Percentiles rank a stretch among this genome's conserved stretches.
Evolutionary conservation across 2,113 vertebrate genomes (phyloP).

Genomic region (Dipodomys spectabilis): DNA sequence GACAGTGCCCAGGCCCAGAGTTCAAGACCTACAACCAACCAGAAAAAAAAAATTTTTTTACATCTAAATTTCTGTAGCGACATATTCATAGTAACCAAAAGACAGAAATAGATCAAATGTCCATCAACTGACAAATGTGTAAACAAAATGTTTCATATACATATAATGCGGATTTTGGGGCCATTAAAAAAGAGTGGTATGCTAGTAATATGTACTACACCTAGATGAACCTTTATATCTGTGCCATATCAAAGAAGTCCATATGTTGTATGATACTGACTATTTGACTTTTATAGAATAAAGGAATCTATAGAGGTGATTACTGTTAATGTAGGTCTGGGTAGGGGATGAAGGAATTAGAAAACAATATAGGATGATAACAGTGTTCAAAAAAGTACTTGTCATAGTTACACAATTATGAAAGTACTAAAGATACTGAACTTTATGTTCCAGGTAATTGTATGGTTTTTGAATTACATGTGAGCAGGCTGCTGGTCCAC

Average conservation of each 20-base stretch:
- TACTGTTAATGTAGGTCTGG: not conserved
- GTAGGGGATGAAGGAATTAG: not conserved
- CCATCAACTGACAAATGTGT: not conserved
- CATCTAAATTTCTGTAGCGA: no score
- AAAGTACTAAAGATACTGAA: not conserved
- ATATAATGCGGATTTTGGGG: not conserved
- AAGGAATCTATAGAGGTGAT: not conserved
- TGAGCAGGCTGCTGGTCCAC: not conserved
- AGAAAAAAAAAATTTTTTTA: no score
- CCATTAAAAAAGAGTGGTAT: not conserved
- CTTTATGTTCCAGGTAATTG: not conserved
- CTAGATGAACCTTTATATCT: not conserved
- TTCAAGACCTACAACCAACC: no score
- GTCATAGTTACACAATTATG: not conserved
- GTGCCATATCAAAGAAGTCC: not conserved
- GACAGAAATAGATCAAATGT: constrained; percentile 7
- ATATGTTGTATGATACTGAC: not conserved
- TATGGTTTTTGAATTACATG: not conserved
- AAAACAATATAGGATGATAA: not conserved
- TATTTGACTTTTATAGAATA: not conserved
- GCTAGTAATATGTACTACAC: not conserved
- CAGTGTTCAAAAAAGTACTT: constrained; percentile 19
- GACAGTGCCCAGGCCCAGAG: no score
- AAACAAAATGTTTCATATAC: not conserved
- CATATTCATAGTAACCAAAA: not conserved